Base-by-base conservation (phyloP, 2,888 invertebrate genomes). In the Flexamia atlantica region DNA sequence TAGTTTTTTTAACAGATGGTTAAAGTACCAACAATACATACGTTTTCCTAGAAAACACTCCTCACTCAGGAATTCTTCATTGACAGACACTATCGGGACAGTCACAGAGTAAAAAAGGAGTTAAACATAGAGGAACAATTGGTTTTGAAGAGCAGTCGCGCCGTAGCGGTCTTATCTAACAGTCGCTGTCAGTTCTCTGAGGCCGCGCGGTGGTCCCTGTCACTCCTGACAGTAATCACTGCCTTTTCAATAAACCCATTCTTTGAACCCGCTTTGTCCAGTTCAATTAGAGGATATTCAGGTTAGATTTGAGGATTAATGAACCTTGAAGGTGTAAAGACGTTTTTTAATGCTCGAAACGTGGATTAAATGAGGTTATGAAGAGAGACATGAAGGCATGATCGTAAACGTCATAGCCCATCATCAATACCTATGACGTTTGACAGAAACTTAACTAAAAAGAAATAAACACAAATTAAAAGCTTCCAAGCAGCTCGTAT, bases 161-260 rank as follows among this genome's bases (percentile, higher is more conserved):
- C 64, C 25, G 57, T 57, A 57, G 57, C 57, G 57, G 57, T 57
- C 25, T 64, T 53, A 53, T 64, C 64, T 30, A 64, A 64, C 64
- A 64, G 64, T 28, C 28, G 20, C 64, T 28, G 64, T 25, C 64
- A 28, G 64, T 64, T 12, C 17, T 25, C 1, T 64, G 28, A 64
- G 28, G 14, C 64, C 3, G 64, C 2, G 64, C 30, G 9, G 64
- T 28, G 64, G 64, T 64, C 64, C 28, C 64, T 64, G 64, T 64
- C 64, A 64, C 64, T 28, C n/a, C 64, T 64, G 64, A 64, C 64
- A 64, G 64, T 64, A 64, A 64, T 64, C 64, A 64, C 30, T 3
- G 30, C 64, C 64, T 64, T 57, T 64, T 64, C 64, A 64, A 64
- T 64, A 64, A 28, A 30, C 64, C 64, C 14, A 64, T 64, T 64